Evolutionary conservation across 2,113 vertebrate genomes (phyloP), one percentile per base, ranked within the genome.

Genomic region (Bufo bufo): DNA sequence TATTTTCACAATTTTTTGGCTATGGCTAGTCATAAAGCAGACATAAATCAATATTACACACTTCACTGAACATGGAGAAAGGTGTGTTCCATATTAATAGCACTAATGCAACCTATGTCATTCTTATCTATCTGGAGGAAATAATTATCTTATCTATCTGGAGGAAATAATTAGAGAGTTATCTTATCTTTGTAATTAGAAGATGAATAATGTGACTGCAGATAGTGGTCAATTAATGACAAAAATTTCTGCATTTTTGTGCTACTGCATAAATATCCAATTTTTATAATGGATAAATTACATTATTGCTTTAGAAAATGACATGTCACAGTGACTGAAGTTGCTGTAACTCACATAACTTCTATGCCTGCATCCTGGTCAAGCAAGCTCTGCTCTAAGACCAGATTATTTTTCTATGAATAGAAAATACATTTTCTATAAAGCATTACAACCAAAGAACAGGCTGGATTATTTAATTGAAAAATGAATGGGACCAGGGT

Each of bases 281-380:
- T 77, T 77, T 77, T 52, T 50, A 52, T 50, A 77, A 20, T 3
- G 12, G 17, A 52, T 77, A 77, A 77, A 52, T 77, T 0, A 52
- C 47, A 77, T 52, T 77, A 20, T 77, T 77, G 74, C 72, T 75
- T 75, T 75, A 49, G 13, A 77, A 77, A 77, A 77, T 77, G 19
- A 75, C 45, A 77, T 77, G 74, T 77, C 74, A 77, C 74, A 77
- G 74, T 77, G 74, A 77, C 74, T 52, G 17, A 77, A 77, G 74
- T 52, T 77, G 72, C 47, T 77, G 47, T 52, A 52, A 43, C 69
- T 71, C 23, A 71, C 14, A n/a, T 43, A 71, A 47, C 71, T 74
- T 77, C 47, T 52, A 77, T 77, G 19, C 12, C 45, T 77, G 49
- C 16, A 20, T n/a, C 8, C 19, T 52, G 74, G 17, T 77, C 47